A percentile compares a stretch with the other conserved stretches of the same genome.
Conservation (phyloP, 2,113 vertebrate species). For the Cardinalis cardinalis region DNA sequence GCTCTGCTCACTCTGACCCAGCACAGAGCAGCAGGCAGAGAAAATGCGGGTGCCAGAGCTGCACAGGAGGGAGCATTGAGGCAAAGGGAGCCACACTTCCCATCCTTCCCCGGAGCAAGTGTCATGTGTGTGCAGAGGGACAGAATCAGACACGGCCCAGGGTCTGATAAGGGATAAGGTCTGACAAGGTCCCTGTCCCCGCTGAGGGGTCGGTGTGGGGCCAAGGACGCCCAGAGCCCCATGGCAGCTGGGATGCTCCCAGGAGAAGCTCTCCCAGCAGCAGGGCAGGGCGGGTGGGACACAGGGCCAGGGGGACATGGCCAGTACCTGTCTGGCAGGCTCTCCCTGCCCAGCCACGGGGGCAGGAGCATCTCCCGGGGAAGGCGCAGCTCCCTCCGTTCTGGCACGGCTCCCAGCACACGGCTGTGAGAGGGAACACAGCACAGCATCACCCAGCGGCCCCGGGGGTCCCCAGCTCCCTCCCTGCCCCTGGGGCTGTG, state of each 20-base stretch:
- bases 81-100: not conserved
- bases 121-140: not conserved
- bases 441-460: not conserved
- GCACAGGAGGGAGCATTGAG: not conserved
- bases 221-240: not conserved
- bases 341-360: constrained; percentile 77
- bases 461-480: not conserved
- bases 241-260: not conserved
- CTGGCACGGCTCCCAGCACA: constrained; percentile 79
- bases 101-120: not conserved
- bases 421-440: constrained; percentile 57
- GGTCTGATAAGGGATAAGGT: not conserved
- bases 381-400: constrained; percentile 81
- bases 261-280: not conserved
- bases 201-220: fast-evolving
- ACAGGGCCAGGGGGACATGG: fast-evolving
- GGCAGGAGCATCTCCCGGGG: constrained; percentile 80
- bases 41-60: not conserved
- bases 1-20: not conserved
- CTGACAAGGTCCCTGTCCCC: not conserved
- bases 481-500: fast-evolving
- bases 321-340: constrained; percentile 83
- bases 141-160: not conserved
- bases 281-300: not conserved
- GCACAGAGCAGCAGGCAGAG: fast-evolving